phyloP scores from a whole-genome alignment of 1,140 invertebrate species.

The Marisa cornuarietis region DNA sequence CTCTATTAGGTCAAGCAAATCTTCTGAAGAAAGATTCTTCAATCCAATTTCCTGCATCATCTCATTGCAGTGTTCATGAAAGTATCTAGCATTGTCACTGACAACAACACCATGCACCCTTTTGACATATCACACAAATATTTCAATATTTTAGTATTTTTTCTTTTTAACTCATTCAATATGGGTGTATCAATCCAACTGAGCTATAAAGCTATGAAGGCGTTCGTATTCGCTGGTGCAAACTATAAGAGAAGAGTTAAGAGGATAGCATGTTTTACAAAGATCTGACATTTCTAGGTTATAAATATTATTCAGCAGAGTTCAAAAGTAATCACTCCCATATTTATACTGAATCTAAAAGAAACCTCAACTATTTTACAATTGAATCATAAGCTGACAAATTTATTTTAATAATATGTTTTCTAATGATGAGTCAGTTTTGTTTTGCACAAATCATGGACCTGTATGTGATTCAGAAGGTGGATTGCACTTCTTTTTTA shows the following conservation, averaged over 20 bases:
- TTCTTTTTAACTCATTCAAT: not conserved
- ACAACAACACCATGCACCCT: constrained; percentile 57
- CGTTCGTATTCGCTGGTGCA: not conserved
- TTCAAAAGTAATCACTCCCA: no score
- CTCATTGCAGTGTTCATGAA: constrained; percentile 50
- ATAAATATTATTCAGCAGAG: no score
- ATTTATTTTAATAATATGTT: not conserved
- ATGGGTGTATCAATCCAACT: not conserved
- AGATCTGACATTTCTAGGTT: no score
- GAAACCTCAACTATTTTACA: not conserved
- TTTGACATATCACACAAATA: not conserved
- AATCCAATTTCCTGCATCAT: constrained; percentile 43
- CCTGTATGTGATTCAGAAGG: not conserved
- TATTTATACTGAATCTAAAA: no score
- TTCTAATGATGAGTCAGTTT: not conserved
- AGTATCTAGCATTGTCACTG: constrained; percentile 48
- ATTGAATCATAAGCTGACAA: not conserved
- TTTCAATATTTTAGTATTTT: no score
- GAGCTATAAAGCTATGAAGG: not conserved
- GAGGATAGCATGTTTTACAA: no score
- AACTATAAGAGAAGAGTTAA: no score
- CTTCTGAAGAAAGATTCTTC: constrained; percentile 30
- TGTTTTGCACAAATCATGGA: not conserved
- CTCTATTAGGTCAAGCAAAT: constrained; percentile 56
- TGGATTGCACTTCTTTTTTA: not conserved